These are phyloP conservation scores for Lutjanus campechanus DNA, from an alignment of 2,797 vertebrate genomes.

Conservation along the genomic window DNA sequence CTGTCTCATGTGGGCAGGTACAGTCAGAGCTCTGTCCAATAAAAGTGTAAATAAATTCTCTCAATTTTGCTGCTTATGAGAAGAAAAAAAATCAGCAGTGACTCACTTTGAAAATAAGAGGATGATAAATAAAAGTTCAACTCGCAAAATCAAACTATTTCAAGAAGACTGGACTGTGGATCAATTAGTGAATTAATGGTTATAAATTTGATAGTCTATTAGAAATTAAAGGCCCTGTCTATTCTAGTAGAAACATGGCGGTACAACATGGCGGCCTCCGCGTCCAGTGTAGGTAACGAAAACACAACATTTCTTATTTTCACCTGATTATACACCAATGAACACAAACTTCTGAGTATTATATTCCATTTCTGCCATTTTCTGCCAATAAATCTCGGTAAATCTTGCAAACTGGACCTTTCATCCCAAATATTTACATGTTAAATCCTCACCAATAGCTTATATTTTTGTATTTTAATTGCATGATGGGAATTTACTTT, in stretches of 20 bases:
- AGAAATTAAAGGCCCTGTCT: too few relatives aligned
- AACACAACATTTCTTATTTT: too few relatives aligned
- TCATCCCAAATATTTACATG: neutral
- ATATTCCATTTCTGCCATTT: too few relatives aligned
- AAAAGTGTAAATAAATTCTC: constrained; percentile 42
- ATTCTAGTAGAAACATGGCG: too few relatives aligned
- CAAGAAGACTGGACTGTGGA: neutral
- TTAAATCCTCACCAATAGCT: neutral
- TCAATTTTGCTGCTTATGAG: constrained; percentile 18
- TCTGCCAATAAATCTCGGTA: too few relatives aligned
- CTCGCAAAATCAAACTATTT: constrained; percentile 5
- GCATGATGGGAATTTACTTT: neutral
- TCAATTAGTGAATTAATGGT: neutral
- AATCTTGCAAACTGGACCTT: too few relatives aligned
- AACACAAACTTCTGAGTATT: too few relatives aligned
- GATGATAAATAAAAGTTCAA: neutral
- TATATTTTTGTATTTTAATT: neutral
- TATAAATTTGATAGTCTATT: constrained; percentile 11
- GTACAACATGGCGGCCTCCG: too few relatives aligned
- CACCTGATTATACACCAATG: too few relatives aligned
- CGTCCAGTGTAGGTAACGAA: too few relatives aligned
- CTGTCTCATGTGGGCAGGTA: constrained; percentile 51
- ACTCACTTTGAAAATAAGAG: constrained; percentile 34
- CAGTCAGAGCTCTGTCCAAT: constrained; percentile 32
- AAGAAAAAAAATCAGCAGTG: constrained; percentile 22